Base-by-base conservation (phyloP, 2,888 invertebrate species). In the Euproctis similis region DNA sequence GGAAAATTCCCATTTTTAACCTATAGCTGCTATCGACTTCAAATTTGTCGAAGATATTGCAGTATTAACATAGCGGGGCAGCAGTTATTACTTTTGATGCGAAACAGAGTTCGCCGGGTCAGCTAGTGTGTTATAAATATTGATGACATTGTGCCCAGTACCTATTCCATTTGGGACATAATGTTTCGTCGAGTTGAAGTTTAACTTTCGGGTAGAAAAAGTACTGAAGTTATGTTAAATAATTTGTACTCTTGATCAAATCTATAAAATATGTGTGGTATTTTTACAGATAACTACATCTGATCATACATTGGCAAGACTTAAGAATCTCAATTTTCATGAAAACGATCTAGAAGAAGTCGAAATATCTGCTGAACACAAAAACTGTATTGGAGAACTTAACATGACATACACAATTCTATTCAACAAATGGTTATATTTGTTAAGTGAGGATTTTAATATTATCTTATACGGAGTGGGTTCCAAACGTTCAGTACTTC, bases 381-480 rank as follows among this genome's bases (percentile, higher is more conserved):
- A 85, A 48, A 61, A 63, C 2, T 81, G 87, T 34, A 86, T 92
- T 10, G 55, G 70, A 21, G 76, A 85, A 26, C 78, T 93, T 2
- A 76, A 85, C 40, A 68, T 87, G 29, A 85, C 86, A 21, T 87
- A 90, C 53, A 81, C 81, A 34, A 70, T 75, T 3, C 67, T 87
- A 8, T 94, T 92, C 61, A 69, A 86, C 24, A 89, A 89, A 68
- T 95, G 95, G 95, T 62, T 92, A 28, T 90, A 87, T 51, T 67
- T 88, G 26, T 73, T 88, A 16, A 92, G 94, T 59, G 92, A 96
- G 81, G 92, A 93, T 16, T 96, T 92, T 62, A 97, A 92, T 58
- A 84, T 97, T 27, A 74, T 97, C 19, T 69, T 97, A 0, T 94
- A 96, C 71, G 98, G 98, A 0, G 80, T 96, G 26, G 98, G 98